Conservation (phyloP, 2,888 invertebrate genomes). For the Cryptosula pallasiana region DNA sequence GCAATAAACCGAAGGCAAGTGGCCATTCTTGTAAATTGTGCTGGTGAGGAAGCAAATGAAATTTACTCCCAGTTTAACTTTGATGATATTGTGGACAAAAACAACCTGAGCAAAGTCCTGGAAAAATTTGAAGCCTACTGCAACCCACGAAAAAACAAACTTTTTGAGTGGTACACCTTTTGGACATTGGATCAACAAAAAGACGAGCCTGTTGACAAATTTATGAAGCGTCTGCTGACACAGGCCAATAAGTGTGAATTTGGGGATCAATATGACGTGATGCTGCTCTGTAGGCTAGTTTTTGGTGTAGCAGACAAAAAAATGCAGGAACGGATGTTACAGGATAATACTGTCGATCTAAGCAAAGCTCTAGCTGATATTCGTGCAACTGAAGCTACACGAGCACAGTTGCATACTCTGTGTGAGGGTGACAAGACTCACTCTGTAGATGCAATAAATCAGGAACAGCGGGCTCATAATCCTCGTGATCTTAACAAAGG, state of each 20-base stretch:
- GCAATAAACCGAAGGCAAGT: background rate
- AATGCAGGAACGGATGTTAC: background rate
- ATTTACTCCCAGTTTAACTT: background rate
- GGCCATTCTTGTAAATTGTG: background rate
- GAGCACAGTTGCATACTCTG: background rate
- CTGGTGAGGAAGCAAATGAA: background rate
- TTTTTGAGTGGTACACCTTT: background rate
- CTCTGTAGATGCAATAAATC: too few species aligned
- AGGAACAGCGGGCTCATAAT: too few species aligned
- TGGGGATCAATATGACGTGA: background rate
- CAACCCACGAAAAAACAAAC: background rate
- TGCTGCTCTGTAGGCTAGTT: background rate
- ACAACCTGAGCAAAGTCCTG: background rate
- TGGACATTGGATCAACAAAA: background rate
- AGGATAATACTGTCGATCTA: background rate
- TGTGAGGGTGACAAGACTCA: background rate
- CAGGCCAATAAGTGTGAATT: constrained; percentile 10
- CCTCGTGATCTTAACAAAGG: too few species aligned
- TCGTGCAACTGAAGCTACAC: background rate
- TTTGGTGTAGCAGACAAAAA: background rate
- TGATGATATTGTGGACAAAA: background rate
- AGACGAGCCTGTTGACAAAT: background rate
- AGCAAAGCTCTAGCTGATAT: background rate
- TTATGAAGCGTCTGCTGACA: background rate
- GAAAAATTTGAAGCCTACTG: constrained; percentile 2